Evolutionary conservation across 1,140 invertebrate species (phyloP).

Genomic region (Popillia japonica): DNA sequence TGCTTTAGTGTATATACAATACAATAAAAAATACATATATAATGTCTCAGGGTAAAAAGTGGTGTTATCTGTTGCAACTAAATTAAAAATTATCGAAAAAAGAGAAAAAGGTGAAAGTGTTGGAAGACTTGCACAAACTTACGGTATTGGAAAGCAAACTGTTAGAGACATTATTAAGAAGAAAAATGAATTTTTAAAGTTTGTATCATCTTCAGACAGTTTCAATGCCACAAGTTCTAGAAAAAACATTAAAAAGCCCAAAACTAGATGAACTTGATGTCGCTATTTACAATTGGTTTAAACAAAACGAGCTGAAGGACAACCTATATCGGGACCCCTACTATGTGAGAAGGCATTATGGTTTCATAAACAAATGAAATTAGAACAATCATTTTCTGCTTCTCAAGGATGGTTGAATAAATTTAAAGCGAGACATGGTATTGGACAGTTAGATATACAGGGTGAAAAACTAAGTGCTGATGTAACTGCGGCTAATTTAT

Average conservation of each 20-base stretch:
- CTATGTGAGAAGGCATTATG: no score
- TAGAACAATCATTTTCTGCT: constrained; percentile 46
- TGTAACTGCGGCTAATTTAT: not conserved
- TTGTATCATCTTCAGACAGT: constrained; percentile 12
- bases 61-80: constrained; percentile 1
- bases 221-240: not conserved
- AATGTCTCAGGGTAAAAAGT: not conserved
- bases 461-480: constrained; percentile 6
- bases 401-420: not conserved
- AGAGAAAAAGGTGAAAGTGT: constrained; percentile 34
- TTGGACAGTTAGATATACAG: not conserved
- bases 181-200: constrained; percentile 32
- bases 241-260: no score
- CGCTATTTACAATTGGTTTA: no score
- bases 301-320: no score
- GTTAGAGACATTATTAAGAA: constrained; percentile 25
- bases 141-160: constrained; percentile 36
- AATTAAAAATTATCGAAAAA: constrained; percentile 37
- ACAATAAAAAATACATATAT: not conserved
- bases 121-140: not conserved
- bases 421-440: not conserved
- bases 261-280: no score
- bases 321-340: constrained; percentile 50
- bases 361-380: constrained; percentile 42
- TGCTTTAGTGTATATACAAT: not conserved